Evolutionary conservation across 2,888 invertebrate genomes (phyloP).

Genomic region (Amblyteles armatorius): DNA sequence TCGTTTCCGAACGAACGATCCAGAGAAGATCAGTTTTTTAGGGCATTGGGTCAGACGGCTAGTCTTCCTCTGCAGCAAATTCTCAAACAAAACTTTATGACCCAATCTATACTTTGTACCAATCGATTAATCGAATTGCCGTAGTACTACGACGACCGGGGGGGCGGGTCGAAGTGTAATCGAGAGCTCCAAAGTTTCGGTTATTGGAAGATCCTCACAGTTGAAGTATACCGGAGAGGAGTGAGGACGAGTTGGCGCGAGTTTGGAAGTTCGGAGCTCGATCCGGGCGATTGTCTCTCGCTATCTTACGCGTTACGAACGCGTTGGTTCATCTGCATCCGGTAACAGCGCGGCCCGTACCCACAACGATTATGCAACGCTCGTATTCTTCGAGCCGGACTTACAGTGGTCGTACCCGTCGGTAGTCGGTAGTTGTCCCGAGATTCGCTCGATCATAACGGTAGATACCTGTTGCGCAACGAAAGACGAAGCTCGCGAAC

Average conservation of each 20-base stretch:
- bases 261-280: conserved; percentile 56
- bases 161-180: conserved; percentile 59
- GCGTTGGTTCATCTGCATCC: conserved; percentile 69
- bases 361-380: conserved; percentile 66
- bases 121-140: conserved; percentile 64
- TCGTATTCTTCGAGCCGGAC: conserved; percentile 54
- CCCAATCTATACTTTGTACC: conserved; percentile 23
- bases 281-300: conserved; percentile 31
- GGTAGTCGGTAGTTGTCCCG: conserved; percentile 40
- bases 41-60: conserved; percentile 8
- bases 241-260: conserved; percentile 33
- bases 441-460: conserved; percentile 48
- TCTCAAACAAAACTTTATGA: conserved; percentile 41
- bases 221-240: conserved; percentile 37
- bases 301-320: conserved; percentile 21
- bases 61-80: neutral
- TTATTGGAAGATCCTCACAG: conserved; percentile 61
- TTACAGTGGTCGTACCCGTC: conserved; percentile 57
- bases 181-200: conserved; percentile 63
- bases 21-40: conserved; percentile 5
- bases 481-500: conserved; percentile 53
- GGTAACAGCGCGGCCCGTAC: conserved; percentile 42
- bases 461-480: conserved; percentile 82
- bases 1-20: neutral
- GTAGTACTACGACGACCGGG: conserved; percentile 51